These are phyloP conservation scores for Ceratotherium simum DNA, from an alignment of 2,113 vertebrate species.

Conservation along the genomic window DNA sequence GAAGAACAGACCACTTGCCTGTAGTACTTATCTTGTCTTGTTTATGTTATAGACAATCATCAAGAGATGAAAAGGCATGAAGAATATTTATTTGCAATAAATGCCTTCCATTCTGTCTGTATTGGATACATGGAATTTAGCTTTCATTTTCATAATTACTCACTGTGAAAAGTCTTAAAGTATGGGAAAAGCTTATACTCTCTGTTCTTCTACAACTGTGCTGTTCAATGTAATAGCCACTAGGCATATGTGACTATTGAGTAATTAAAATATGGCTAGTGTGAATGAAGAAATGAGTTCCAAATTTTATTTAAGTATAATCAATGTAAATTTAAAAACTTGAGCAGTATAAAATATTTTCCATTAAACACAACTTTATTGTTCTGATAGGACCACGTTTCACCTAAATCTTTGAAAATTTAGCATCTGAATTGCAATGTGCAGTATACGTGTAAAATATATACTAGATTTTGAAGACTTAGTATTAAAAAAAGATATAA, in stretches of 20 bases:
- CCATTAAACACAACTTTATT: not conserved
- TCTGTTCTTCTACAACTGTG: not conserved
- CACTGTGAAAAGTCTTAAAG: not conserved
- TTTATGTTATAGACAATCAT: not conserved
- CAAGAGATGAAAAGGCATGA: not conserved
- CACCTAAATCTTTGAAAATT: slow-evolving; percentile 1
- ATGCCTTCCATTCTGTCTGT: not conserved
- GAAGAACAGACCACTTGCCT: not conserved
- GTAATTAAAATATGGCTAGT: not conserved
- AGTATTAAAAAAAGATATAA: not conserved
- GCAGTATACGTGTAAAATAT: not conserved
- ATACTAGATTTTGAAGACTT: not conserved
- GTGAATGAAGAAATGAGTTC: not conserved
- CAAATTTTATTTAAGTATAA: not conserved
- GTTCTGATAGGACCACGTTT: not conserved
- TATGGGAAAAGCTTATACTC: not conserved
- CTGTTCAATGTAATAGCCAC: not conserved
- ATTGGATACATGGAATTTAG: not conserved
- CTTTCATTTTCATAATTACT: not conserved
- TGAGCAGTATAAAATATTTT: not conserved
- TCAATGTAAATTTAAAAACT: not conserved
- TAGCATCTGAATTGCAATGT: not conserved
- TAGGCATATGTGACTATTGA: not conserved
- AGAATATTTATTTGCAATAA: not conserved
- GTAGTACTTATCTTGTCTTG: not conserved